These are phyloP conservation scores for Bergia sp. DNA, from an alignment of 92 coral and sea anemone species.

Conservation along the genomic window DNA sequence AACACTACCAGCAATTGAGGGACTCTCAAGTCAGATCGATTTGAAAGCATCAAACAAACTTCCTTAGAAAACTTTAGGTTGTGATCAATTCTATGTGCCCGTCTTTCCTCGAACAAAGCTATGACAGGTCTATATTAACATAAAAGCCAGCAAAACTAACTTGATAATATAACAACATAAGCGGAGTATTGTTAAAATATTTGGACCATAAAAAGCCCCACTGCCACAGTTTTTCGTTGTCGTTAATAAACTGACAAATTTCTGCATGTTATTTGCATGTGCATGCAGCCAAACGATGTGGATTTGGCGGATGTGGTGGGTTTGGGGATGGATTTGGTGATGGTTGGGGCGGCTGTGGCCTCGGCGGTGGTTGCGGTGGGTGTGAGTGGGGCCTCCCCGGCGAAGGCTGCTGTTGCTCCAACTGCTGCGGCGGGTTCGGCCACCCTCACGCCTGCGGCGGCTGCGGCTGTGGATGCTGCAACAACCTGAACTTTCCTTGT, in stretches of 20 bases:
- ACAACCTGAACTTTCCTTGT: constrained; percentile 80
- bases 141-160: neutral
- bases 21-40: no score
- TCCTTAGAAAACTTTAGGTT: no score
- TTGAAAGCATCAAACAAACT: neutral
- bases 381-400: constrained; percentile 47
- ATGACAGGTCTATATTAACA: neutral
- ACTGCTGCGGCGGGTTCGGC: constrained; percentile 68
- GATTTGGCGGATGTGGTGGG: constrained; percentile 68
- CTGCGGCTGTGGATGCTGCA: constrained; percentile 65
- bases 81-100: no score
- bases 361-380: constrained; percentile 31
- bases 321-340: neutral
- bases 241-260: constrained; percentile 1
- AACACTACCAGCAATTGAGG: neutral
- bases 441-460: constrained; percentile 61
- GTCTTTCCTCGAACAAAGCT: no score
- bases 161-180: neutral
- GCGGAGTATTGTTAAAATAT: neutral
- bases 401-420: constrained; percentile 83
- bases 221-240: neutral
- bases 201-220: neutral
- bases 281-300: constrained; percentile 55
- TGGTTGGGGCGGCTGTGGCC: neutral
- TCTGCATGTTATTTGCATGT: constrained; percentile 43